Conservation (phyloP, 2,888 invertebrate species). For the Coenonympha arcania region DNA sequence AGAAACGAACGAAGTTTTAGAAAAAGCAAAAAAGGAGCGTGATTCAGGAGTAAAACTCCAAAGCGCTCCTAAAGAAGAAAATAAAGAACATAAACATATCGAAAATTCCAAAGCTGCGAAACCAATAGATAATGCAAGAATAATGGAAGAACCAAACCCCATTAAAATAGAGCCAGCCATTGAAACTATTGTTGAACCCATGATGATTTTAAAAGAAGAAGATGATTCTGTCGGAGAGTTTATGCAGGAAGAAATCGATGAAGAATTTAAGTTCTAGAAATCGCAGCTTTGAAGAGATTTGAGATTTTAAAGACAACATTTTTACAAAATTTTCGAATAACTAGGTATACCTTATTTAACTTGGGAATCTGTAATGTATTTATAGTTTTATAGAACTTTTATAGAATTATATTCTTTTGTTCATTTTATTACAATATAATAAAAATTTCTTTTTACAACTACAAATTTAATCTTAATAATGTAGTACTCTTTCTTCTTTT, state of each 20-base stretch:
- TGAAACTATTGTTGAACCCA: conserved; percentile 9
- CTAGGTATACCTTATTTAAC: too few relatives aligned
- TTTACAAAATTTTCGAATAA: too few relatives aligned
- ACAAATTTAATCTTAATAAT: too few relatives aligned
- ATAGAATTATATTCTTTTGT: too few relatives aligned
- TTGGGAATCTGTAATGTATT: too few relatives aligned
- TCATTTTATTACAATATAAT: too few relatives aligned
- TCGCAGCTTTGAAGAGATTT: too few relatives aligned
- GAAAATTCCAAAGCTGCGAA: not conserved
- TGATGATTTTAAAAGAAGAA: not conserved
- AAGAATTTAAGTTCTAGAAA: conserved; percentile 11
- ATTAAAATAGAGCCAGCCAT: not conserved
- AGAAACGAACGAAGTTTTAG: not conserved
- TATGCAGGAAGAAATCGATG: conserved; percentile 23
- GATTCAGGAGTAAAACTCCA: not conserved
- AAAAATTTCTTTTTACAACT: too few relatives aligned
- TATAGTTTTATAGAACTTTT: too few relatives aligned
- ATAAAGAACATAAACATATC: conserved; percentile 4
- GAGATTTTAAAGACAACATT: too few relatives aligned
- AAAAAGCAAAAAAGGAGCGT: not conserved
- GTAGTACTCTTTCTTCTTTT: too few relatives aligned
- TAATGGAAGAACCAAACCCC: not conserved
- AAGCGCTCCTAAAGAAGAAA: conserved; percentile 14
- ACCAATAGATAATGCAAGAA: not conserved
- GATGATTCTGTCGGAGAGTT: conserved; percentile 13